phyloP scores from a whole-genome alignment of 2,113 vertebrate genomes.

The Cyanoramphus novaezelandiae region DNA sequence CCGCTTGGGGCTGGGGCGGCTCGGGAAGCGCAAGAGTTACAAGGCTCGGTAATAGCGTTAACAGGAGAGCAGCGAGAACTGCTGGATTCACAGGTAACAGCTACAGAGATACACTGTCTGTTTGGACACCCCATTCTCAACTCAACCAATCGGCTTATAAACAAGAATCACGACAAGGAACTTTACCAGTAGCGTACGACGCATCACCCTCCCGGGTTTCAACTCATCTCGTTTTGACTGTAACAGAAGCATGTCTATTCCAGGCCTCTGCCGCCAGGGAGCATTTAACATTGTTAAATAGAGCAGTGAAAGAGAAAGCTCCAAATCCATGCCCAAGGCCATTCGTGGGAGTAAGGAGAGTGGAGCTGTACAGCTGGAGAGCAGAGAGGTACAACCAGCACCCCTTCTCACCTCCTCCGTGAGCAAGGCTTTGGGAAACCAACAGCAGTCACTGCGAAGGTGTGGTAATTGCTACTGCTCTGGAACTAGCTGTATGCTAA shows the following conservation, averaged over 20 bases:
- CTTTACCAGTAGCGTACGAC: rapidly evolving
- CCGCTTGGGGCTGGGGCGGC: background rate
- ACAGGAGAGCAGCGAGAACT: background rate
- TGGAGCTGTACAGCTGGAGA: background rate
- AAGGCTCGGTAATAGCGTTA: background rate
- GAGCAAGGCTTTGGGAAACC: background rate
- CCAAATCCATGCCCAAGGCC: rapidly evolving
- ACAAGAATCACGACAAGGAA: background rate
- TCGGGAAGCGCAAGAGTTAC: too few species aligned
- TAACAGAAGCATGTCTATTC: rapidly evolving
- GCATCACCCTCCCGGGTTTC: background rate
- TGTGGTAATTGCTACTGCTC: background rate
- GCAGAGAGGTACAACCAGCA: background rate
- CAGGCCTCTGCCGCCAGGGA: background rate
- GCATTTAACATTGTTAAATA: background rate
- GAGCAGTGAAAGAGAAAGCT: background rate
- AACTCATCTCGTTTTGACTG: background rate
- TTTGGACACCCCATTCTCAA: rapidly evolving
- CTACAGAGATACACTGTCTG: rapidly evolving
- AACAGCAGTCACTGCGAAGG: rapidly evolving
- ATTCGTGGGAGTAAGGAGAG: background rate
- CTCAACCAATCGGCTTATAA: background rate
- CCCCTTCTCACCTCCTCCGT: rapidly evolving
- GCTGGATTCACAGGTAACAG: background rate
- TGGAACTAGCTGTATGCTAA: background rate